Conservation (phyloP, 2,888 invertebrate species). For the Diploptera punctata region DNA sequence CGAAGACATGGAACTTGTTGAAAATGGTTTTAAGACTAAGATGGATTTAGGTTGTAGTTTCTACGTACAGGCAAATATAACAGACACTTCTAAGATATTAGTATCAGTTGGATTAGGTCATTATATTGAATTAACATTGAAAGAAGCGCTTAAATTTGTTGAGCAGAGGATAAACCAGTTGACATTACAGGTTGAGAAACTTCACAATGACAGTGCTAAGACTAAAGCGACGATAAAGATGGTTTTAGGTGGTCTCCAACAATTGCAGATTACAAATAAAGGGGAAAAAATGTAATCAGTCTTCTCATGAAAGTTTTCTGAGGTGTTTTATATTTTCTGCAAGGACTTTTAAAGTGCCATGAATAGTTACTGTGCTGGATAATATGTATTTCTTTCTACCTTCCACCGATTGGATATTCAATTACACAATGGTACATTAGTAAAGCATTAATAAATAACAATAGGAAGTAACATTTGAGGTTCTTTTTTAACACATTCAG, state of each 20-base stretch:
- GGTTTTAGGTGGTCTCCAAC: constrained; percentile 71
- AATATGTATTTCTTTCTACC: too few relatives aligned
- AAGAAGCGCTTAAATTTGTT: constrained; percentile 75
- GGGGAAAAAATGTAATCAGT: background rate
- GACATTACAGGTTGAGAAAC: constrained; percentile 66
- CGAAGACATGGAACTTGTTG: constrained; percentile 60
- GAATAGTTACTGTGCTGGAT: too few relatives aligned
- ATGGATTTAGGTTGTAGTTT: constrained; percentile 86
- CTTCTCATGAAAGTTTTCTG: background rate
- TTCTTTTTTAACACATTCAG: too few relatives aligned
- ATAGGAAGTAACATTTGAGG: too few relatives aligned
- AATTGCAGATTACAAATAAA: constrained; percentile 58
- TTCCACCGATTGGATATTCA: background rate
- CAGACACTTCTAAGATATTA: constrained; percentile 68
- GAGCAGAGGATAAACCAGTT: constrained; percentile 71
- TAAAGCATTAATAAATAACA: too few relatives aligned
- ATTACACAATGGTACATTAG: too few relatives aligned
- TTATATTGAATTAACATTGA: constrained; percentile 73
- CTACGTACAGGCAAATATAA: constrained; percentile 78
- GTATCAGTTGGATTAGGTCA: constrained; percentile 79
- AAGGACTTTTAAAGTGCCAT: too few relatives aligned
- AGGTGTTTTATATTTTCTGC: too few relatives aligned
- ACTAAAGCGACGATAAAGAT: constrained; percentile 82
- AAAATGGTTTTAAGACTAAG: constrained; percentile 68
- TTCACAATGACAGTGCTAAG: constrained; percentile 70